phyloP scores from a whole-genome alignment of 2,888 invertebrate genomes.

The Ectemnius cavifrons region DNA sequence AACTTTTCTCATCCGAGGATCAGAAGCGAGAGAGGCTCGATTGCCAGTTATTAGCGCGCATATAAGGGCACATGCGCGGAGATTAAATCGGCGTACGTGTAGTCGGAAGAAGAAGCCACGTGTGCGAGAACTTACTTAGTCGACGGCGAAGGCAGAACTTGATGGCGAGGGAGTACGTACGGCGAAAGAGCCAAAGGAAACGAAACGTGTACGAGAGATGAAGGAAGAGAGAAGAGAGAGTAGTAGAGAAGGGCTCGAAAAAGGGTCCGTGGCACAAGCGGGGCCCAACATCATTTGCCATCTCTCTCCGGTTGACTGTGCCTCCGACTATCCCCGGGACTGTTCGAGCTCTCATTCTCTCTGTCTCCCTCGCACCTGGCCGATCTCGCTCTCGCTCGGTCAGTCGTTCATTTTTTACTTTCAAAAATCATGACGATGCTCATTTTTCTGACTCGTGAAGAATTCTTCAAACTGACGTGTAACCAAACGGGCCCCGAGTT shows the following conservation, averaged over 20 bases:
- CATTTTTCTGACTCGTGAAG: conserved; percentile 78
- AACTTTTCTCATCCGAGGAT: background rate
- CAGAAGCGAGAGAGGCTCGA: conserved; percentile 24
- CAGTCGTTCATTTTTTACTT: conserved; percentile 77
- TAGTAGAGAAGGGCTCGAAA: conserved; percentile 45
- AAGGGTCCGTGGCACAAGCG: conserved; percentile 43
- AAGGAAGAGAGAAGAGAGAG: conserved; percentile 1
- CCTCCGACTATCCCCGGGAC: background rate
- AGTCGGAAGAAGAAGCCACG: conserved; percentile 36
- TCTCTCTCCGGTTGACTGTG: conserved; percentile 9
- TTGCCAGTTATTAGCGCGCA: conserved; percentile 53
- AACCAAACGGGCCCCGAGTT: conserved; percentile 70
- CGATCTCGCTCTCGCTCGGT: conserved; percentile 18
- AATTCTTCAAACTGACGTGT: conserved; percentile 77
- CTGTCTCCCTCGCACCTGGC: conserved; percentile 21
- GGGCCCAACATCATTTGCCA: conserved; percentile 28
- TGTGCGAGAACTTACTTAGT: conserved; percentile 39
- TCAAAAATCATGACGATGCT: conserved; percentile 79
- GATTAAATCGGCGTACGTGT: conserved; percentile 45
- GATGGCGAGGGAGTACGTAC: background rate
- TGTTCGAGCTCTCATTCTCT: conserved; percentile 17
- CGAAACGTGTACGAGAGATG: background rate
- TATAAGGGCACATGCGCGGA: conserved; percentile 30
- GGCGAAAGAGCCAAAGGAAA: background rate
- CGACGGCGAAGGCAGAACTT: no score